Evolutionary conservation across 35 echinoderm and acorn worm genomes (phyloP), one percentile per base, ranked within the genome.

Genomic region (Heliocidaris erythrogramma): DNA sequence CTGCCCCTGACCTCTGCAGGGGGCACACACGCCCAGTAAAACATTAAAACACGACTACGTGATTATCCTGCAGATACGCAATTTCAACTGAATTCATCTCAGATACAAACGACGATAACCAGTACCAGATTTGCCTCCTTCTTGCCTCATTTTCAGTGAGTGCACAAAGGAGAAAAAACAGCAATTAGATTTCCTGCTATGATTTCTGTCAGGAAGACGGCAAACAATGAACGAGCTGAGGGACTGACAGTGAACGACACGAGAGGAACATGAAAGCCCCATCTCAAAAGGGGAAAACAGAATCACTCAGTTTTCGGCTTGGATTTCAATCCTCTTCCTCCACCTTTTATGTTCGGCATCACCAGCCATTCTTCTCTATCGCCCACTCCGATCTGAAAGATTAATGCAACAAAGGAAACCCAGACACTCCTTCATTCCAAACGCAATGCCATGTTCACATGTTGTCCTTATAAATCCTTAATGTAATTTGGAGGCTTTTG

Each of bases 171-270:
- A 78, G 65, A 78, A 78, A 78, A 42, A 42, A 17, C 29, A 48
- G 87, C 87, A 89, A 89, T 89, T 89, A 89, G 47, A 89, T 89
- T 89, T 89, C 87, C 87, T 89, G 87, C 87, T 89, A 89, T 89
- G 87, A 89, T 89, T 89, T 89, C 87, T 89, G 87, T 89, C 87
- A 89, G 87, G 87, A 89, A 89, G 87, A 48, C 29, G 29, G 87
- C 31, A 89, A 89, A 89, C 87, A 89, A 89, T 89, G 87, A 89
- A 32, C 47, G 87, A 89, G 87, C 87, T 89, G 87, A 27, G 87
- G 87, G 87, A 89, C 87, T 48, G 31, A 48, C 47, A 32, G 47
- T 48, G 87, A 48, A 89, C 87, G 87, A 89, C 87, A 89, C 87
- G 47, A 48, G 87, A 89, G 87, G 31, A 89, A 89, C 87, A 89